Base-by-base conservation (phyloP, 2,888 invertebrate species). In the Argynnis bischoffii region DNA sequence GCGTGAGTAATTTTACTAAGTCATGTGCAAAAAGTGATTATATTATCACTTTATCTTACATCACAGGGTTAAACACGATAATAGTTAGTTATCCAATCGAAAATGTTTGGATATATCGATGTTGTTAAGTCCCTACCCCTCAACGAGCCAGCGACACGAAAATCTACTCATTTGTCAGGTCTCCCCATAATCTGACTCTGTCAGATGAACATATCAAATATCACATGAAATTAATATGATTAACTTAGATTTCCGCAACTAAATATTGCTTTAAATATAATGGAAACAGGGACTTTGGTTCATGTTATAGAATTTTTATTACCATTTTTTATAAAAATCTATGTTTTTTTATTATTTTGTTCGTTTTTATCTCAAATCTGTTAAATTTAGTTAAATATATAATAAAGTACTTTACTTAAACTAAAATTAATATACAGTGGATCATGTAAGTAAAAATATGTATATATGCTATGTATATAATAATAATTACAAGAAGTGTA, bases 161-260 rank as follows among this genome's bases (percentile, higher is more conserved):
- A 87, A 87, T 88, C 88, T 85, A 81, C 81, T 84, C 86, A 90
- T 92, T 91, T 87, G 89, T 91, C 88, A 85, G 83, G 74, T 76
- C 80, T 84, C 85, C 86, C 85, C 80, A 70, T 75, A 77, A 78
- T 77, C 77, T 78, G 78, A 74, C 77, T 76, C 81, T 79, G 82
- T 85, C 87, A 85, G 86, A 87, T 77, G 84, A 86, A 88, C 87
- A 83, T 90, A 90, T 90, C 89, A 89, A 89, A 90, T 90, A 86
- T 89, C 89, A 89, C 84, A 86, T 76, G 85, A 88, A 88, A 90
- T 90, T 89, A 89, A 90, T 90, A 88, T 86, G 78, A 78, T 78
- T 77, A 81, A 79, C 78, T 81, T 77, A 41, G 41, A 66, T 64
- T 70, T 66, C 55, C 51, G n/a, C 57, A 55, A n/a, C 56, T 21